These are phyloP conservation scores for Andrena praecox DNA, from an alignment of 2,888 invertebrate genomes.

Conservation along the genomic window DNA sequence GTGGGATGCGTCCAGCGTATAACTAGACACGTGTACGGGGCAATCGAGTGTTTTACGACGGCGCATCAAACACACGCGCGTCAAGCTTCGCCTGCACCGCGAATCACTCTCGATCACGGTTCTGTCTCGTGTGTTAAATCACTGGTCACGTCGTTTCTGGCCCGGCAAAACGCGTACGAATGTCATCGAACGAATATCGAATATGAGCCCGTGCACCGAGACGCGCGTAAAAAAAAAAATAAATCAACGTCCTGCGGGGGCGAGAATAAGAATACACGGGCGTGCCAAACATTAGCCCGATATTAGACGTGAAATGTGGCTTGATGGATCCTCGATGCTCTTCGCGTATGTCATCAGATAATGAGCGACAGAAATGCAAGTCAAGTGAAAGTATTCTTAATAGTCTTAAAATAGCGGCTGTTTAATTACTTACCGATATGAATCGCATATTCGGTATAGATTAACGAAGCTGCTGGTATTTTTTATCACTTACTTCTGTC, in stretches of 20 bases:
- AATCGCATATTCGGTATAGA: no score
- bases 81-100: constrained; percentile 58
- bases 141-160: constrained; percentile 57
- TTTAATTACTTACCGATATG: not conserved
- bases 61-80: constrained; percentile 68
- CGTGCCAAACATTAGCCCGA: constrained; percentile 30
- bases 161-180: constrained; percentile 27
- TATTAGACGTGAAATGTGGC: constrained; percentile 27
- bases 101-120: constrained; percentile 70
- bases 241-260: constrained; percentile 43
- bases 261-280: constrained; percentile 54
- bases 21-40: constrained; percentile 70
- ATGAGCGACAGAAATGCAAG: not conserved
- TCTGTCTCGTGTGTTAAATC: constrained; percentile 64
- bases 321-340: not conserved
- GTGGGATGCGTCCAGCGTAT: constrained; percentile 53
- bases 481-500: not conserved
- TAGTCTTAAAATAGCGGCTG: not conserved
- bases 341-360: not conserved
- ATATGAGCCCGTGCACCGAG: constrained; percentile 21
- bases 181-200: constrained; percentile 52
- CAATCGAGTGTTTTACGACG: constrained; percentile 75
- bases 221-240: constrained; percentile 40
- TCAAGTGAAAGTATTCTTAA: not conserved
- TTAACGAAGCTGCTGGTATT: not conserved